phyloP scores from a whole-genome alignment of 2,113 vertebrate species.

The Todiramphus chloris region DNA sequence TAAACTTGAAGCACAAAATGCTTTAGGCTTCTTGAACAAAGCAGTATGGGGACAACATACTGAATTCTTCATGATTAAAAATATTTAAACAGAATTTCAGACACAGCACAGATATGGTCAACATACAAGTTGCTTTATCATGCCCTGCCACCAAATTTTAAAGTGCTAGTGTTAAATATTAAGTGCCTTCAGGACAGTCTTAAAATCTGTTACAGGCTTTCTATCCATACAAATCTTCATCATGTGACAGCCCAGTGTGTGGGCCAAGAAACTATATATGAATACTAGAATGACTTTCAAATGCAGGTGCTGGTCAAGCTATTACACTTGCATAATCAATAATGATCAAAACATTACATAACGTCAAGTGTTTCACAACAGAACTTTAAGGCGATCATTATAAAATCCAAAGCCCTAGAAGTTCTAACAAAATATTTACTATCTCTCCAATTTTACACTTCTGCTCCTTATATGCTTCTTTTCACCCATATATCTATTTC shows the following conservation, averaged over 20 bases:
- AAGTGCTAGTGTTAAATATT: not conserved
- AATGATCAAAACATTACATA: not conserved
- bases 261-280: not conserved
- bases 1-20: not conserved
- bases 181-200: not conserved
- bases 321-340: not conserved
- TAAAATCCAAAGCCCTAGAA: not conserved
- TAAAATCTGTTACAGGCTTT: not conserved
- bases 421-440: not conserved
- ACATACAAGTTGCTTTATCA: not conserved
- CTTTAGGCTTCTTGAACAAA: not conserved
- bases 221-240: not conserved
- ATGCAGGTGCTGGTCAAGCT: not conserved
- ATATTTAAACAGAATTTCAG: not conserved
- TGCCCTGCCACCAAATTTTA: accelerated
- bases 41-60: not conserved
- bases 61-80: not conserved
- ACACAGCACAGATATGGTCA: accelerated
- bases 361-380: not conserved
- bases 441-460: not conserved
- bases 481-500: not conserved
- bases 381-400: not conserved
- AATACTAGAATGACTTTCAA: not conserved
- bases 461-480: not conserved
- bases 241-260: not conserved